Evolutionary conservation across 2,113 vertebrate genomes (phyloP), one percentile per base, ranked within the genome.

Genomic region (Seriola aureovittata): DNA sequence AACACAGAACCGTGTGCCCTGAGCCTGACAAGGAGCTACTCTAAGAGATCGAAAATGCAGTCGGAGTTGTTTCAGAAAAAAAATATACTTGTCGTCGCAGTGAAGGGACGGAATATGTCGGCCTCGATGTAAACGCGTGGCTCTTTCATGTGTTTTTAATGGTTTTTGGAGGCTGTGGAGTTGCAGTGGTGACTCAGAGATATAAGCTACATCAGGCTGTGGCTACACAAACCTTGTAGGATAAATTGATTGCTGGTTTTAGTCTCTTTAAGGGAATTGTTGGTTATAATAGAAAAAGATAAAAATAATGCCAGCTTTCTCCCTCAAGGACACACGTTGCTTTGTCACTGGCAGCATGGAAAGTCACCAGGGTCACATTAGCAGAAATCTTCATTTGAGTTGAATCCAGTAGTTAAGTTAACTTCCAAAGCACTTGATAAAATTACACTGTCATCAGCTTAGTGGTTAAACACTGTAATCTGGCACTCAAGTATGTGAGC

Each of bases 381-480:
- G 46, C 5, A 69, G 52, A 80, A 57, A 29, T 29, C 9, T 52
- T 42, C 5, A 1, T 44, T n/a, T 11, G 10, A 55, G 36, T 36
- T 19, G 36, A 34, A 46, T 29, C 36, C 11, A 55, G 19, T 55
- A 76, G 66, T 85, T 78, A 34, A 32, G 54, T 77, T 55, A 71
- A 78, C 52, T 48, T 85, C 66, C 76, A 25, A 17, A 66, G 67
- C 80, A 75, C 77, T 85, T 90, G 76, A 73, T 81, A 16, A 70
- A 88, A 81, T 88, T 66, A 87, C 77, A 62, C 44, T 64, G 54
- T 64, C 67, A 76, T 59, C 70, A 62, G 36, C 59, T 85, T 44
- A 74, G 66, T 64, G 74, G 57, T 75, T 80, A 88, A 88, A 80
- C 58, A 75, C 40, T 85, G 62, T 79, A 62, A 84, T 82, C 69